Base-by-base conservation (phyloP, 2,113 vertebrate species). In the Montifringilla adamsi region DNA sequence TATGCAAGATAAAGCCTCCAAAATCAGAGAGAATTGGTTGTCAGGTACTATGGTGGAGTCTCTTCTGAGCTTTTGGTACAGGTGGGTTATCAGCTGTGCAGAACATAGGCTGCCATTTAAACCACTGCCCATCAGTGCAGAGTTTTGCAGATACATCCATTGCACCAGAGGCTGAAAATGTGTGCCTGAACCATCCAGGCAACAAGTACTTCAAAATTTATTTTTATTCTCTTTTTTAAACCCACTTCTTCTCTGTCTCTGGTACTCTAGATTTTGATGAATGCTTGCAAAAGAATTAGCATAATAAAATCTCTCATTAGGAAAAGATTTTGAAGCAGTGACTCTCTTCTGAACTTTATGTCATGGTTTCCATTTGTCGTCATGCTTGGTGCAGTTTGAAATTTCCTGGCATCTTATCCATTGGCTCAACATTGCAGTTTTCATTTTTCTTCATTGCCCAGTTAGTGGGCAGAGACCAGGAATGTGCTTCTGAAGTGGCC, bases 331-430 rank as follows among this genome's bases (percentile, higher is more conserved):
- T 78, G 90, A 93, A 96, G 78, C 41, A 41, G 39, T 28, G 69
- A 95, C 89, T 94, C 91, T 87, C 68, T 83, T 90, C 67, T 95
- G 96, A 97, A 95, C 93, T 83, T 46, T 74, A 79, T 33, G 22
- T 95, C 94, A 92, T 62, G 86, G 84, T 96, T 97, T 97, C 96
- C 75, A 5, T 94, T 95, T 88, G 78, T 95, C 2, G 12, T 83
- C 33, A 10, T 68, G 47, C 78, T 78, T 89, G 41, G n/a, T 95
- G 74, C 78, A 70, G 56, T 89, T 89, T 78, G 91, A 95, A 93
- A 93, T 96, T 96, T 91, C 89, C 93, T 96, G 95, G 86, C 21
- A 0, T 24, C 56, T 73, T 92, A 35, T 76, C 60, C 77, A 50
- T 75, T 97, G 95, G 82, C 87, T 96, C 73, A 53, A 43, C 24